Percentiles rank a stretch among this genome's conserved stretches.
These are phyloP conservation scores for Coecobrya sp. DNA, from an alignment of 2,888 invertebrate species.

Conservation along the genomic window DNA sequence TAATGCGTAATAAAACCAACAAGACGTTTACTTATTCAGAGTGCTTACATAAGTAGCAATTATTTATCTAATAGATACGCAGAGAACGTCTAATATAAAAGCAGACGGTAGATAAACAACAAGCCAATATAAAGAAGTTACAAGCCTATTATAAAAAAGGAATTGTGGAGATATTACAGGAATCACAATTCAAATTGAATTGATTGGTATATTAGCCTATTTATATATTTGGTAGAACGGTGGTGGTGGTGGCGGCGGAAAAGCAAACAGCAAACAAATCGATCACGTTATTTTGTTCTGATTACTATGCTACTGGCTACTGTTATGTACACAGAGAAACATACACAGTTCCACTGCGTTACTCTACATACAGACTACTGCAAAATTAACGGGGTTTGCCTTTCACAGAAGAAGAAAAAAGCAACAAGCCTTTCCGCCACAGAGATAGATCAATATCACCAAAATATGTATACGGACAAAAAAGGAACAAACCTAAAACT, in stretches of 20 bases:
- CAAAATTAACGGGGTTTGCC: background rate
- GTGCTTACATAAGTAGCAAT: constrained; percentile 11
- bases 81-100: background rate
- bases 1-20: background rate
- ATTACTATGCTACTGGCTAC: background rate
- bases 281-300: background rate
- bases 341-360: too few species aligned
- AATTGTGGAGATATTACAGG: background rate
- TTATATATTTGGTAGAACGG: background rate
- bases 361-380: background rate
- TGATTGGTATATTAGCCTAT: constrained; percentile 15
- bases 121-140: background rate
- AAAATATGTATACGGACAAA: background rate
- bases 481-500: background rate
- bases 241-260: background rate
- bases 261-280: constrained; percentile 52
- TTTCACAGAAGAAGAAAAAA: background rate
- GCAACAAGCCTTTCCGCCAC: constrained; percentile 40
- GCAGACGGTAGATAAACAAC: constrained; percentile 1
- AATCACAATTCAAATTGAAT: background rate
- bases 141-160: background rate
- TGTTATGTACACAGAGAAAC: background rate
- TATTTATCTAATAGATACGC: background rate
- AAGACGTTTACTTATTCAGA: background rate
- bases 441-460: constrained; percentile 31